phyloP scores from a whole-genome alignment of 2,113 vertebrate genomes.

The Poecile atricapillus region DNA sequence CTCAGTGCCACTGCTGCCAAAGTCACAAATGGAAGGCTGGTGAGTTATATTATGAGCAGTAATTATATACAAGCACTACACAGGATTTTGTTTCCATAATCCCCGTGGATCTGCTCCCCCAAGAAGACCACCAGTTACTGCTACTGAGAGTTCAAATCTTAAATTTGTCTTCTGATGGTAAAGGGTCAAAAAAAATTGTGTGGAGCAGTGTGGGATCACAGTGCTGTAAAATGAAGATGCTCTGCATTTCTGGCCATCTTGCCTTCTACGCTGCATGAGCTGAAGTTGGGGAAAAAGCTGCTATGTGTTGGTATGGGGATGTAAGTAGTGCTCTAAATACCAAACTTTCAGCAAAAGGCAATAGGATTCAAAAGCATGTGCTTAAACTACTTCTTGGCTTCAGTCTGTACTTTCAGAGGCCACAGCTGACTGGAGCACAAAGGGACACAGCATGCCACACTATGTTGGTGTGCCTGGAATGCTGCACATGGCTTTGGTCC shows the following conservation, averaged over 20 bases:
- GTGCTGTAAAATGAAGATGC: neutral
- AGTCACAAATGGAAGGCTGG: neutral
- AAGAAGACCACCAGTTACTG: neutral
- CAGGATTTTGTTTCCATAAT: neutral
- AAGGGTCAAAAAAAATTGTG: neutral
- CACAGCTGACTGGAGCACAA: fast-evolving
- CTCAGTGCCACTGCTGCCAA: neutral
- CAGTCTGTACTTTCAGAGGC: neutral
- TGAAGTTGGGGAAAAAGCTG: neutral
- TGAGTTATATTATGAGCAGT: neutral
- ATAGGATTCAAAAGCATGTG: neutral
- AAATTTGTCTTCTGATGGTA: neutral
- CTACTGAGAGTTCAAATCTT: neutral
- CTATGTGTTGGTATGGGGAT: neutral
- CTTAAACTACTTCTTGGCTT: neutral
- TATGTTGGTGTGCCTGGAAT: neutral
- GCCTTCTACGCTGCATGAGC: neutral
- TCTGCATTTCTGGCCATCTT: neutral
- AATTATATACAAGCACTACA: neutral
- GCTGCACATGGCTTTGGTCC: neutral
- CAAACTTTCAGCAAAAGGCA: neutral
- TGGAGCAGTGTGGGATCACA: neutral
- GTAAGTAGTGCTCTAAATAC: neutral
- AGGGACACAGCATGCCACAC: neutral
- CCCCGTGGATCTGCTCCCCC: neutral